Percentiles rank a stretch among this genome's conserved stretches.
Conservation (phyloP, 35 echinoderm and acorn worm genomes). For the Lytechinus variegatus region DNA sequence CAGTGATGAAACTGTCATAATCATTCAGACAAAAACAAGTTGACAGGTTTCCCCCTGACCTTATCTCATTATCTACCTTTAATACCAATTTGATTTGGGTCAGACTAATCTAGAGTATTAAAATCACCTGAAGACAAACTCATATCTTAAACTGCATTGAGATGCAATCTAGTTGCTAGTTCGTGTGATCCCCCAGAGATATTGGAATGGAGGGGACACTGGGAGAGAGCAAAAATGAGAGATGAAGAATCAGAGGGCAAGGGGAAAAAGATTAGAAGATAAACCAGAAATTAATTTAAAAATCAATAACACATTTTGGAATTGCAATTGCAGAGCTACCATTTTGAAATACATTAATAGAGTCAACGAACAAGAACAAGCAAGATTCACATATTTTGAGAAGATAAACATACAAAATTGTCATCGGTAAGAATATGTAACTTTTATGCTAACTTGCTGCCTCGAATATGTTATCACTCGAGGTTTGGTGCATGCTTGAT, state of each 20-base stretch:
- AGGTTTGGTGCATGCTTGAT: no score
- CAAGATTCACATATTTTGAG: no score
- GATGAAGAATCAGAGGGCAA: not conserved
- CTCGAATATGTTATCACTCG: no score
- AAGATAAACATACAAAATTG: no score
- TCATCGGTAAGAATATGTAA: no score
- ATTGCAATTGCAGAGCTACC: no score
- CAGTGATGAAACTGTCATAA: not conserved
- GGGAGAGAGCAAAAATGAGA: not conserved
- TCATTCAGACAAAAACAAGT: not conserved
- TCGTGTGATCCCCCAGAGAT: not conserved
- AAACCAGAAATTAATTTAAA: not conserved
- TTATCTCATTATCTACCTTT: not conserved
- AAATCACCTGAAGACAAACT: slow-evolving; percentile 3
- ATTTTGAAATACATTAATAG: no score
- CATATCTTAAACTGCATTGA: not conserved
- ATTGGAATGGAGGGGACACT: not conserved
- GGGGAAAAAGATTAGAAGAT: not conserved
- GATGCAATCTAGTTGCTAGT: not conserved
- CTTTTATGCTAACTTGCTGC: no score
- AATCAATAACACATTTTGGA: no score
- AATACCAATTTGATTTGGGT: not conserved
- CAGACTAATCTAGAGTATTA: not conserved
- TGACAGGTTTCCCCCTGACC: not conserved
- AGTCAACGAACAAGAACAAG: no score